Conservation (phyloP, 2,113 vertebrate species). For the Rhadina sibilatrix region DNA sequence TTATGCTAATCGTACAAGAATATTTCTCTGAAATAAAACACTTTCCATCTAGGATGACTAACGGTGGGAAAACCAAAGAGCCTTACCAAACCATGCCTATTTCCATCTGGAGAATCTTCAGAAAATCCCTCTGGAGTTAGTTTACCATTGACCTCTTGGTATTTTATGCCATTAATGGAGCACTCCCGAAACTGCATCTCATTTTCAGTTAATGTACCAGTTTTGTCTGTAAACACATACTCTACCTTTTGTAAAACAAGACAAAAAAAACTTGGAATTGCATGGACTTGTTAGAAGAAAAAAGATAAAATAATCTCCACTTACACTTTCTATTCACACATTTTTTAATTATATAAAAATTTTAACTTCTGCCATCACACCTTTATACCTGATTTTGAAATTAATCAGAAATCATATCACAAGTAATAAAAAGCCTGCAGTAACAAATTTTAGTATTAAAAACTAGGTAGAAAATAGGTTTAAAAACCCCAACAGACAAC, state of each 20-base stretch:
- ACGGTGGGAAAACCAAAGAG: fast-evolving
- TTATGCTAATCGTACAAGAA: not conserved
- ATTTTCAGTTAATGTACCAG: constrained; percentile 96
- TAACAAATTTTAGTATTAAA: not conserved
- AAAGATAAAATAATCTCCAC: not conserved
- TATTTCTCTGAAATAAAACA: not conserved
- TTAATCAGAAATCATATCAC: not conserved
- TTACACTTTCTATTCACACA: not conserved
- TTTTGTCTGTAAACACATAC: constrained; percentile 98
- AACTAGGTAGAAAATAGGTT: not conserved
- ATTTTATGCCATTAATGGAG: constrained; percentile 93
- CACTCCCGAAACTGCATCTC: constrained; percentile 98
- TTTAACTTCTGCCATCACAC: not conserved
- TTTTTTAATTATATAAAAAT: not conserved
- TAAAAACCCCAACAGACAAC: not conserved
- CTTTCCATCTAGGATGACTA: not conserved
- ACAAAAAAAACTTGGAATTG: not conserved
- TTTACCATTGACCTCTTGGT: constrained; percentile 91
- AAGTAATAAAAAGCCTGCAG: not conserved
- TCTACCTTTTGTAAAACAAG: constrained; percentile 81
- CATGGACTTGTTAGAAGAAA: not conserved
- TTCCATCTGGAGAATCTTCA: constrained; percentile 82
- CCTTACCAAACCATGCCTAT: constrained; percentile 78
- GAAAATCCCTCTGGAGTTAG: constrained; percentile 90
- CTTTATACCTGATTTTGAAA: not conserved